A percentile compares a stretch with the other conserved stretches of the same genome.
Evolutionary conservation across 2,888 invertebrate species (phyloP).

Genomic region (Melipona beecheii): DNA sequence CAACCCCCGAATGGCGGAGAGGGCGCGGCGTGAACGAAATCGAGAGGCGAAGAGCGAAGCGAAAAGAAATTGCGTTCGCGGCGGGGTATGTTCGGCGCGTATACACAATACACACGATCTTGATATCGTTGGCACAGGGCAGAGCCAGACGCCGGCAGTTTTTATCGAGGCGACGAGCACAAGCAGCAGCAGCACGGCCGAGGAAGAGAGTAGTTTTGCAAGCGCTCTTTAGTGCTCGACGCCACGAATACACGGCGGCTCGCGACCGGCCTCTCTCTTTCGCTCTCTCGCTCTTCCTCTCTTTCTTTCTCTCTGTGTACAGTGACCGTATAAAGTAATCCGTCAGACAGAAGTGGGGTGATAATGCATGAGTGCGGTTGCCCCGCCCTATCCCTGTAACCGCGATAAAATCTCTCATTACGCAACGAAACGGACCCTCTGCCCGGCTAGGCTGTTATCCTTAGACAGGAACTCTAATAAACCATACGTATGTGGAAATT

Average conservation of each 20-base stretch:
- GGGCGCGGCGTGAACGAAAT: neutral
- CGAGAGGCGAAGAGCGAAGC: conserved; percentile 20
- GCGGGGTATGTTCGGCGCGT: conserved; percentile 40
- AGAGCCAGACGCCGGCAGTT: conserved; percentile 64
- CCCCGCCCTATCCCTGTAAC: conserved; percentile 82
- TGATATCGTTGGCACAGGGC: conserved; percentile 51
- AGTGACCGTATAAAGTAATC: conserved; percentile 76
- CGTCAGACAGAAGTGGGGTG: conserved; percentile 79
- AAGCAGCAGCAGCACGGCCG: conserved; percentile 42
- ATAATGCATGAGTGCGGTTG: conserved; percentile 80
- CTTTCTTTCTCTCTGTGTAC: conserved; percentile 37
- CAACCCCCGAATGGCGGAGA: neutral
- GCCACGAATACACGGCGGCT: conserved; percentile 56
- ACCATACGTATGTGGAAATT: conserved; percentile 74
- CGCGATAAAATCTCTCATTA: conserved; percentile 82
- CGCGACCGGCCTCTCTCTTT: conserved; percentile 26
- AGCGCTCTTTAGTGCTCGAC: conserved; percentile 70
- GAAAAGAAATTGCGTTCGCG: conserved; percentile 20
- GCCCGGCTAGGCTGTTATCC: conserved; percentile 72
- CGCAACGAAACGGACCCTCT: conserved; percentile 80
- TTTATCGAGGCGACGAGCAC: conserved; percentile 61
- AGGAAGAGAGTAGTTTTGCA: conserved; percentile 70
- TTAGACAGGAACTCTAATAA: conserved; percentile 75
- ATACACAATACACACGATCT: conserved; percentile 42
- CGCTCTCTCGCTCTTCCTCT: neutral